These are phyloP conservation scores for Halictus quadricinctus DNA, from an alignment of 2,888 invertebrate genomes.

Conservation along the genomic window DNA sequence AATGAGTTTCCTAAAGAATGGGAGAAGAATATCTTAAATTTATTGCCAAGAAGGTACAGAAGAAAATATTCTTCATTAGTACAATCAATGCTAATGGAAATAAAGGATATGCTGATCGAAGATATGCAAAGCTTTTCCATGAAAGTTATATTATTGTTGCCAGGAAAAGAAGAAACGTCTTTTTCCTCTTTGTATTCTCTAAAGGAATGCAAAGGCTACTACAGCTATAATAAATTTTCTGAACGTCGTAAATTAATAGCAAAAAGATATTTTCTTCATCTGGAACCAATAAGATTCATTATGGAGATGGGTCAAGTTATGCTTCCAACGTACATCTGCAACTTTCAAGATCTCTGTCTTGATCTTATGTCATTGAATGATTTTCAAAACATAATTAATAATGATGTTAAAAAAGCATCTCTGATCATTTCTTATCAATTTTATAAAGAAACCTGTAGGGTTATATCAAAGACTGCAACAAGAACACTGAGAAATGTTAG, in stretches of 20 bases:
- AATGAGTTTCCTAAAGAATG: conserved; percentile 70
- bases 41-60: conserved; percentile 66
- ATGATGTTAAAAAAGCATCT: conserved; percentile 80
- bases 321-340: conserved; percentile 80
- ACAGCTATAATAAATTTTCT: conserved; percentile 52
- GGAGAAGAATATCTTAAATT: conserved; percentile 74
- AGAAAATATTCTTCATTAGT: conserved; percentile 67
- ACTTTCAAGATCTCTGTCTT: conserved; percentile 70
- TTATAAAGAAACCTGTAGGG: conserved; percentile 61
- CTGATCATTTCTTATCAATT: conserved; percentile 78
- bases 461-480: conserved; percentile 38
- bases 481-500: conserved; percentile 69
- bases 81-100: conserved; percentile 70
- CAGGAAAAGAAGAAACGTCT: background rate
- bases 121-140: conserved; percentile 68
- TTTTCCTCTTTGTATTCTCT: background rate
- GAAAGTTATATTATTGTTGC: conserved; percentile 33
- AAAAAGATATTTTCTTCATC: conserved; percentile 74
- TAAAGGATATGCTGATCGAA: conserved; percentile 70
- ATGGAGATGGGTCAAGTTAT: conserved; percentile 75
- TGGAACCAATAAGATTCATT: conserved; percentile 71
- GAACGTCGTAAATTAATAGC: conserved; percentile 59
- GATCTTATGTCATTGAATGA: conserved; percentile 71
- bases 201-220: conserved; percentile 4
- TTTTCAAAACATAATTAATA: conserved; percentile 73